These are phyloP conservation scores for Bombus huntii DNA, from an alignment of 1,140 invertebrate genomes.

Conservation along the genomic window DNA sequence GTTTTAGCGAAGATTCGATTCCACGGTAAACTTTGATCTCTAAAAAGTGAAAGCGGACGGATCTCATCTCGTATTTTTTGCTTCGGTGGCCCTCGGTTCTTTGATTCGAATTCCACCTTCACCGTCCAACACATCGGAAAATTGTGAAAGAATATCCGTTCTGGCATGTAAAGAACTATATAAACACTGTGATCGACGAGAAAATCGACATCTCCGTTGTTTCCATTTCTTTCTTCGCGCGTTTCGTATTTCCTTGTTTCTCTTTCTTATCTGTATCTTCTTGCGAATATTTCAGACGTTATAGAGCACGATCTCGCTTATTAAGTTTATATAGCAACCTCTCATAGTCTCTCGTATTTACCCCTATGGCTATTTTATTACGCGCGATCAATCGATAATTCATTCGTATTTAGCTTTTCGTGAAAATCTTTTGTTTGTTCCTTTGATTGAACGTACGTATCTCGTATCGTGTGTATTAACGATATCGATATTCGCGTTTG, in stretches of 20 bases:
- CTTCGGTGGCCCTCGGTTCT: background rate
- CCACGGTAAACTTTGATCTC: background rate
- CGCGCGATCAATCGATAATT: background rate
- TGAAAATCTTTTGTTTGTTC: background rate
- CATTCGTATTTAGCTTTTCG: background rate
- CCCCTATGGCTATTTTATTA: background rate
- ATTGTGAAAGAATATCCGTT: background rate
- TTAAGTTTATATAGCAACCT: background rate
- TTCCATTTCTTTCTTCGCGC: background rate
- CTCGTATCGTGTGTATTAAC: fast-evolving
- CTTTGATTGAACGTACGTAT: background rate
- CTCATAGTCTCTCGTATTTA: background rate
- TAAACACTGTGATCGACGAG: background rate
- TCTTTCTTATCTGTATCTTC: no score
- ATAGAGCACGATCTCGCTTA: background rate
- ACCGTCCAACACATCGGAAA: background rate
- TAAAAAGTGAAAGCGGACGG: no score
- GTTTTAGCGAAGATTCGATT: background rate
- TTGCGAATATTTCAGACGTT: background rate
- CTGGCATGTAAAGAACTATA: no score
- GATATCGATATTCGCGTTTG: background rate
- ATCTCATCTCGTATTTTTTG: background rate
- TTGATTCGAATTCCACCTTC: background rate
- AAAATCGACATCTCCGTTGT: background rate
- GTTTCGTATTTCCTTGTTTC: background rate